phyloP scores from a whole-genome alignment of 2,113 vertebrate species.

The Neogobius melanostomus region DNA sequence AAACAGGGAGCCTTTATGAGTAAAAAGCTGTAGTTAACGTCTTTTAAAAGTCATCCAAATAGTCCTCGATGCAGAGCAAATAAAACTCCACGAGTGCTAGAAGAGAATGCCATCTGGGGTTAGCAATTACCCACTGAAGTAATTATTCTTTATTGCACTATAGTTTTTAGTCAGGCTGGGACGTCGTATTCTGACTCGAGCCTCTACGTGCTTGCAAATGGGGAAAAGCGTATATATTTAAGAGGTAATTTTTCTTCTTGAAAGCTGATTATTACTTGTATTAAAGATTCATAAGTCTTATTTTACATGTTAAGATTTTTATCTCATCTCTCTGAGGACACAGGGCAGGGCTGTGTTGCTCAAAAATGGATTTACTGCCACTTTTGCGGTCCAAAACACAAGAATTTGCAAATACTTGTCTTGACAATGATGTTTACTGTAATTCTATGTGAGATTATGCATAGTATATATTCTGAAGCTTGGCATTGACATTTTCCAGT shows the following conservation, averaged over 20 bases:
- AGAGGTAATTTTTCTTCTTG: conserved; percentile 35
- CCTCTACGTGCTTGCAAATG: conserved; percentile 17
- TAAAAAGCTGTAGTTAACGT: neutral
- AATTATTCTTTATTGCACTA: conserved; percentile 13
- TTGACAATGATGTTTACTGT: too few species aligned
- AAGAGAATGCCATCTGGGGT: conserved; percentile 26
- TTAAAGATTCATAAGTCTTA: conserved; percentile 37
- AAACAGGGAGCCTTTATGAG: conserved; percentile 8
- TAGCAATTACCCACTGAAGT: conserved; percentile 38
- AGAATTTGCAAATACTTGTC: neutral
- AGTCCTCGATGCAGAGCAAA: conserved; percentile 31
- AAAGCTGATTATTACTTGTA: conserved; percentile 34
- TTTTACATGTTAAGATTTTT: conserved; percentile 36
- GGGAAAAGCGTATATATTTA: conserved; percentile 14
- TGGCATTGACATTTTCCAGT: neutral
- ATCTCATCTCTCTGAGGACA: conserved; percentile 27
- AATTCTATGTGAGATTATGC: too few species aligned
- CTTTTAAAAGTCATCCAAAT: conserved; percentile 4
- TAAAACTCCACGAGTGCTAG: conserved; percentile 20
- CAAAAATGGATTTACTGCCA: neutral
- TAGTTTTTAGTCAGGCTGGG: conserved; percentile 31
- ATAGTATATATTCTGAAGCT: neutral
- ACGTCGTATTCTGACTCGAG: conserved; percentile 18
- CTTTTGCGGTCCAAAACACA: neutral
- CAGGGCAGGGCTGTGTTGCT: neutral